Conservation (phyloP, 2,888 invertebrate genomes). For the Galeruca laticollis region DNA sequence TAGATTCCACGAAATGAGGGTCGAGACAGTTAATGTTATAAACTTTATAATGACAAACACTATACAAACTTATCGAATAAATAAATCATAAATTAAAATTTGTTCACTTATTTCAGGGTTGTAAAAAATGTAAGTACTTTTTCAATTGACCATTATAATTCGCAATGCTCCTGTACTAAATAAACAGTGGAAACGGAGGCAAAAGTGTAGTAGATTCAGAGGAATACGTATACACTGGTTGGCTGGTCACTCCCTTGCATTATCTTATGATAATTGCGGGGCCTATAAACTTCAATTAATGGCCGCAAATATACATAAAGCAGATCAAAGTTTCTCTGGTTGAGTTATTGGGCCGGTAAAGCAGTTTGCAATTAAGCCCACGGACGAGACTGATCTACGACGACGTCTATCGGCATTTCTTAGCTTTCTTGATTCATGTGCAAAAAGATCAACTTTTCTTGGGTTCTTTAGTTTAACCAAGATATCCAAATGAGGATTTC, state of each 20-base stretch:
- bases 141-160: background rate
- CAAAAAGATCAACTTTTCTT: slow-evolving; percentile 39
- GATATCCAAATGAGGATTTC: slow-evolving; percentile 17
- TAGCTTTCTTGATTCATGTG: slow-evolving; percentile 57
- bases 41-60: too few relatives aligned
- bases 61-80: background rate
- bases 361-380: slow-evolving; percentile 66
- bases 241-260: slow-evolving; percentile 65
- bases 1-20: too few relatives aligned
- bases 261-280: slow-evolving; percentile 67
- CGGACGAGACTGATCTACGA: slow-evolving; percentile 66
- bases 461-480: slow-evolving; percentile 15
- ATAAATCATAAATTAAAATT: background rate
- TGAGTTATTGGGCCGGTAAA: slow-evolving; percentile 64
- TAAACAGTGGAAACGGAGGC: slow-evolving; percentile 43
- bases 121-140: background rate
- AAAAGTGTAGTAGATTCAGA: slow-evolving; percentile 42
- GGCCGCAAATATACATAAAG: slow-evolving; percentile 66
- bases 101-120: too few relatives aligned
- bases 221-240: slow-evolving; percentile 44
- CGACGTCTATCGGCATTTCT: slow-evolving; percentile 61
- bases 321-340: slow-evolving; percentile 66
- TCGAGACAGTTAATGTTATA: too few relatives aligned
- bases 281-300: slow-evolving; percentile 68
- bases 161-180: slow-evolving; percentile 46